phyloP scores from a whole-genome alignment of 2,888 invertebrate genomes.

The Eupeodes latifasciatus region DNA sequence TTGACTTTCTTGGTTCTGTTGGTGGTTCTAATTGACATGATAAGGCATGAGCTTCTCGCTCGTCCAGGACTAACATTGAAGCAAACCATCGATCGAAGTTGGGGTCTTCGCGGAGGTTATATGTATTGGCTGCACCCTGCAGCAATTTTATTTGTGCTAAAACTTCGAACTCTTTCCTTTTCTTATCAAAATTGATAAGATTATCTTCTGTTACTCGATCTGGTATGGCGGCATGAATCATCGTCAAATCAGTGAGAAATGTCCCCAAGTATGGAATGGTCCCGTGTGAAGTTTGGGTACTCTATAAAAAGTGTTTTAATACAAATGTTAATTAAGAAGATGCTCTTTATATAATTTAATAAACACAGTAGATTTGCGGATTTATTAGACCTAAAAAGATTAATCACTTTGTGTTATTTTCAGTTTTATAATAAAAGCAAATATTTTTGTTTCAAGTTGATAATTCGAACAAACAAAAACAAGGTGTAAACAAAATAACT shows the following conservation, averaged over 20 bases:
- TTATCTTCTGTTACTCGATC: constrained; percentile 90
- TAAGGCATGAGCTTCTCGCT: constrained; percentile 94
- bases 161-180: constrained; percentile 99
- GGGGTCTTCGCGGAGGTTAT: constrained; percentile 93
- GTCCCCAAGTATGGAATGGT: constrained; percentile 99
- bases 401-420: too few relatives aligned
- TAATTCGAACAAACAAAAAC: too few relatives aligned
- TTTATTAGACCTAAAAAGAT: too few relatives aligned
- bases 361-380: too few relatives aligned
- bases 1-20: constrained; percentile 83
- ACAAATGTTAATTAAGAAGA: background rate
- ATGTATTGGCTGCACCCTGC: constrained; percentile 98
- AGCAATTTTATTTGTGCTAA: constrained; percentile 97
- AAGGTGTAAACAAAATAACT: too few relatives aligned
- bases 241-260: constrained; percentile 98
- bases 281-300: constrained; percentile 92
- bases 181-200: constrained; percentile 98
- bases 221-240: constrained; percentile 98
- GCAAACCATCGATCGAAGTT: constrained; percentile 98
- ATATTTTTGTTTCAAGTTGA: too few relatives aligned
- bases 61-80: constrained; percentile 94
- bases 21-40: constrained; percentile 95
- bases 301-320: constrained; percentile 78
- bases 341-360: too few relatives aligned
- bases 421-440: too few relatives aligned